Evolutionary conservation across 2,113 vertebrate genomes (phyloP).

Genomic region (Sebastes fasciatus): DNA sequence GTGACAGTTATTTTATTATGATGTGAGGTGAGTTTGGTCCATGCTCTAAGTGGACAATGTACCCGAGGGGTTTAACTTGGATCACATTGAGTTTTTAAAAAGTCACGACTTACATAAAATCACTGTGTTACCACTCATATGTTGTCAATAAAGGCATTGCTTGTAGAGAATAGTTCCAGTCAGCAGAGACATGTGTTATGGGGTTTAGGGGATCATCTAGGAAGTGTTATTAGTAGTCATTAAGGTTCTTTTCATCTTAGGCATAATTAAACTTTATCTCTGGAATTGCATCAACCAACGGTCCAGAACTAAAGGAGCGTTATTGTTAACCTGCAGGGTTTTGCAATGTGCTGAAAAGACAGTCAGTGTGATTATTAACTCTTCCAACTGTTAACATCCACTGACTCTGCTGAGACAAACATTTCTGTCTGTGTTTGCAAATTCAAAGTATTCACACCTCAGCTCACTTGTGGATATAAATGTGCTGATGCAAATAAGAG

Average conservation of each 20-base stretch:
- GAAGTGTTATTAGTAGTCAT: not conserved
- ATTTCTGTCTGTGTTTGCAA: conserved; percentile 16
- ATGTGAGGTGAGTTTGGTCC: conserved; percentile 12
- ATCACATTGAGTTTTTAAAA: not conserved
- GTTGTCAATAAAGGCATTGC: not conserved
- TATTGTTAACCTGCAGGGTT: not conserved
- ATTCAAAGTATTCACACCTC: conserved; percentile 31
- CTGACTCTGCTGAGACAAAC: conserved; percentile 19
- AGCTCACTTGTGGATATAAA: conserved; percentile 27
- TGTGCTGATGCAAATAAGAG: conserved; percentile 32
- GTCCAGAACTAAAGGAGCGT: conserved; percentile 11
- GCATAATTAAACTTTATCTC: not conserved
- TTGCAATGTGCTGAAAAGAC: conserved; percentile 37
- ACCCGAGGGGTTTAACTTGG: not conserved
- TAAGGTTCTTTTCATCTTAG: not conserved
- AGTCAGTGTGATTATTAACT: conserved; percentile 41
- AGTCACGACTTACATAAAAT: not conserved
- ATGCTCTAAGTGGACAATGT: not conserved
- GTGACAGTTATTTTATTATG: not conserved
- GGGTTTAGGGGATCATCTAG: not conserved
- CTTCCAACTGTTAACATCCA: conserved; percentile 27
- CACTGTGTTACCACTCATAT: not conserved
- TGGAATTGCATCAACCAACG: not conserved
- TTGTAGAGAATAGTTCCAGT: not conserved
- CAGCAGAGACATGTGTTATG: not conserved